These are phyloP conservation scores for Theocolax elegans DNA, from an alignment of 1,140 invertebrate species.

Conservation along the genomic window DNA sequence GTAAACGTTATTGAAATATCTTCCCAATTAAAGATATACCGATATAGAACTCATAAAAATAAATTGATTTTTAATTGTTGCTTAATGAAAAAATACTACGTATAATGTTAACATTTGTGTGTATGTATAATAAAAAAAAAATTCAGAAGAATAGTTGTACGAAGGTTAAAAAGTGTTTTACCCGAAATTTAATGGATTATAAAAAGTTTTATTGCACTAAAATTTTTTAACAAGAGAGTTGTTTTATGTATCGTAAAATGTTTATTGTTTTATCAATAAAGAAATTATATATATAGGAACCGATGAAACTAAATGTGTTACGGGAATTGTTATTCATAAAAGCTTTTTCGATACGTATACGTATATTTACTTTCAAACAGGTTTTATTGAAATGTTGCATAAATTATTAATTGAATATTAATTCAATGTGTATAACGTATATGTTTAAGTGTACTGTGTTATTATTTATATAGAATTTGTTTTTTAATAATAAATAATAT, in stretches of 20 bases:
- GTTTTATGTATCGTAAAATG: background rate
- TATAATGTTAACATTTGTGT: too few species aligned
- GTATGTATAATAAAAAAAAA: too few species aligned
- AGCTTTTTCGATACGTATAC: background rate
- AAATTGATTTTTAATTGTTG: too few species aligned
- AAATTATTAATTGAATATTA: too few species aligned
- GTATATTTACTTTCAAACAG: too few species aligned
- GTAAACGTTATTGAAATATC: too few species aligned
- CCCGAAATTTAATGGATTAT: background rate
- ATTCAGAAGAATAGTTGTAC: too few species aligned
- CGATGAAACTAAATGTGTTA: background rate
- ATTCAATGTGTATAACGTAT: too few species aligned
- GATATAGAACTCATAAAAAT: too few species aligned
- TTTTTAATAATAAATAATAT: background rate
- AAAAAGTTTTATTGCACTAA: background rate
- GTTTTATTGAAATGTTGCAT: background rate
- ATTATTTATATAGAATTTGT: background rate
- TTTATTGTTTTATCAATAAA: background rate
- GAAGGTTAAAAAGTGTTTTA: background rate
- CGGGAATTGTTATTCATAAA: background rate
- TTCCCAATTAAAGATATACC: too few species aligned
- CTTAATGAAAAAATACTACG: too few species aligned
- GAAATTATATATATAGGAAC: background rate
- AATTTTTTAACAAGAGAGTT: background rate
- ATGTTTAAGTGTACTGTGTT: too few species aligned